These are phyloP conservation scores for Notodonta ziczac DNA, from an alignment of 2,888 invertebrate genomes.

Conservation along the genomic window DNA sequence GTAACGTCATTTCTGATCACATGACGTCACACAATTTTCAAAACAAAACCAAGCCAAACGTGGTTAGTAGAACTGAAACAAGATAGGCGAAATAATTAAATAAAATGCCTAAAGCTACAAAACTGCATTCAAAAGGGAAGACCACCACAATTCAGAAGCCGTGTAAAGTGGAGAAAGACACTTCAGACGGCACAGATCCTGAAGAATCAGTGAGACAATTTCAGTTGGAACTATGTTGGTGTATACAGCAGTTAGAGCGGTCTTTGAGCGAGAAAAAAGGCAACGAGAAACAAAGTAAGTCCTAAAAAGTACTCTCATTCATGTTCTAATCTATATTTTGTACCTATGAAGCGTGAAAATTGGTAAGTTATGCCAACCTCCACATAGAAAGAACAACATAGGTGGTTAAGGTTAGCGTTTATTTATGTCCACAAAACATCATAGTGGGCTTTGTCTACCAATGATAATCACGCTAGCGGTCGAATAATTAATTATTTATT, in stretches of 20 bases:
- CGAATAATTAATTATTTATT: too few species aligned
- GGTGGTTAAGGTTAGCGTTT: too few species aligned
- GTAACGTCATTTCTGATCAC: constrained; percentile 17
- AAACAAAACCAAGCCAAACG: constrained; percentile 54
- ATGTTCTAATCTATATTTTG: neutral
- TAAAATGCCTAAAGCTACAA: constrained; percentile 73
- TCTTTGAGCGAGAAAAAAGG: constrained; percentile 85
- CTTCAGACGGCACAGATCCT: constrained; percentile 52
- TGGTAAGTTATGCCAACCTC: too few species aligned
- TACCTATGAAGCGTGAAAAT: neutral
- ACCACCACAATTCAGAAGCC: constrained; percentile 69
- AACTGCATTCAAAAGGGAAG: constrained; percentile 74
- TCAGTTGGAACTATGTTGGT: constrained; percentile 92
- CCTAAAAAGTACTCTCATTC: neutral
- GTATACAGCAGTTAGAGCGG: constrained; percentile 88
- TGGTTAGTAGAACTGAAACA: constrained; percentile 24
- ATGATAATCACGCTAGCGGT: too few species aligned
- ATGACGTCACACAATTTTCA: constrained; percentile 28
- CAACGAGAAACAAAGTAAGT: constrained; percentile 84
- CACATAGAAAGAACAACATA: too few species aligned
- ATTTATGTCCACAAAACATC: too few species aligned
- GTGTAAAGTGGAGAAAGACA: constrained; percentile 60
- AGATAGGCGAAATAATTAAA: constrained; percentile 3
- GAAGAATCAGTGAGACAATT: constrained; percentile 87
- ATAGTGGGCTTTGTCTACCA: too few species aligned